Conservation (phyloP, 2,113 vertebrate genomes). For the Urocolius indicus region DNA sequence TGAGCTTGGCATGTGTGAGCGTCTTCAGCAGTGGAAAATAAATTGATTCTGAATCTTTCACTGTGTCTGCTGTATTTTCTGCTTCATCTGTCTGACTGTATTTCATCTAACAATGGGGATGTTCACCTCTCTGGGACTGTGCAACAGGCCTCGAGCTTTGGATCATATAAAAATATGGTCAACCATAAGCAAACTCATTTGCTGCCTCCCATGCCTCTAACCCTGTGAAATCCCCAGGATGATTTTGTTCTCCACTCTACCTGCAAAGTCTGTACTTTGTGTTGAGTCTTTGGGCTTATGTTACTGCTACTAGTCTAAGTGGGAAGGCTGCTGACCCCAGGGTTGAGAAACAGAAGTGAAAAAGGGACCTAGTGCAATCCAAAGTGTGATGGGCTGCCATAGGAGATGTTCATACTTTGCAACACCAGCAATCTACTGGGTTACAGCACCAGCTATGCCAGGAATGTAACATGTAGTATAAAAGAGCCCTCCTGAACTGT, state of each 20-base stretch:
- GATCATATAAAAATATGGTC: neutral
- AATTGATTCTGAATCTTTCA: neutral
- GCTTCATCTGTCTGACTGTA: neutral
- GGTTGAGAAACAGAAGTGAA: neutral
- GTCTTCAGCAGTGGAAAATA: conserved; percentile 12
- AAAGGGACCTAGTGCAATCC: neutral
- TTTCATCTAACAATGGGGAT: neutral
- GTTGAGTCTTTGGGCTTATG: neutral
- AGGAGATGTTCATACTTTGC: neutral
- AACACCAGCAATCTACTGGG: neutral
- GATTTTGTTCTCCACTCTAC: neutral
- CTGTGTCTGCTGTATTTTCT: neutral
- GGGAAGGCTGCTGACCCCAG: neutral
- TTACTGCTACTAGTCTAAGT: neutral
- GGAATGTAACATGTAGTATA: rapidly evolving
- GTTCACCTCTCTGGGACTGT: neutral
- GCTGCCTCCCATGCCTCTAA: neutral
- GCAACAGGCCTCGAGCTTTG: neutral
- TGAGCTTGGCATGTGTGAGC: neutral
- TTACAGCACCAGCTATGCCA: neutral
- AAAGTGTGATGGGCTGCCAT: neutral
- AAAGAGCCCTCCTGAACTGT: neutral
- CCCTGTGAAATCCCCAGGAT: neutral
- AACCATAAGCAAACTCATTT: rapidly evolving
- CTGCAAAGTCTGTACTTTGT: neutral